Evolutionary conservation across 2,888 invertebrate species (phyloP), one percentile per base, ranked within the genome.

Genomic region (Melinaea marsaeus): DNA sequence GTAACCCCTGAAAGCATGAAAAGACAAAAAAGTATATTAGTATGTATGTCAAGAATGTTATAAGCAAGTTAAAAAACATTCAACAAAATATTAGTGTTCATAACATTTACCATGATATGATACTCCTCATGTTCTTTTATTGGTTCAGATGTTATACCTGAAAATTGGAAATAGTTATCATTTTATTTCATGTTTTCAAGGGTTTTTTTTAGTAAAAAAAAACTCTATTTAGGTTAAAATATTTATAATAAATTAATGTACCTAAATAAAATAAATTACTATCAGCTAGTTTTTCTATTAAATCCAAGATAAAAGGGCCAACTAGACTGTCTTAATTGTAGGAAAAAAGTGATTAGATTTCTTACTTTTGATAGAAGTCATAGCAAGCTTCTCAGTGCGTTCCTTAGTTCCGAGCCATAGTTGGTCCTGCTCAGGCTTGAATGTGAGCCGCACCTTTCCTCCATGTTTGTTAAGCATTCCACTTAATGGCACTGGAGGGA

Each of bases 341-440:
- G 6, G 13, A 13, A 4, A 33, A 46, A 57, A 33, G 37, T 7
- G 4, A 61, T 58, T 22, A 22, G 22, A 22, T 22, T 22, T 91
- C 74, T 95, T 93, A 85, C 94, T 94, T 89, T 96, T 96, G 74
- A 98, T 97, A 61, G 96, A 95, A 75, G 94, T 95, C 95, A 98
- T 97, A 70, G 95, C 94, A 77, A 98, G 92, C 88, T 97, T 98
- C 75, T 97, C 97, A 65, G 98, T 98, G 74, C 97, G 92, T 83
- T 98, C 97, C 88, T 97, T 97, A 57, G 97, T 97, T 64, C 97
- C 97, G 55, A 97, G 94, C 97, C 97, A 97, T 13, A 97, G 88
- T 82, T 97, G 96, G 81, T 98, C 97, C 71, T 93, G 92, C 81
- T 97, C 97, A 75, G 97, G 92, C 91, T 98, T 98, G 84, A 98